Base-by-base conservation (phyloP, 2,113 vertebrate genomes). In the Cynoglossus semilaevis region DNA sequence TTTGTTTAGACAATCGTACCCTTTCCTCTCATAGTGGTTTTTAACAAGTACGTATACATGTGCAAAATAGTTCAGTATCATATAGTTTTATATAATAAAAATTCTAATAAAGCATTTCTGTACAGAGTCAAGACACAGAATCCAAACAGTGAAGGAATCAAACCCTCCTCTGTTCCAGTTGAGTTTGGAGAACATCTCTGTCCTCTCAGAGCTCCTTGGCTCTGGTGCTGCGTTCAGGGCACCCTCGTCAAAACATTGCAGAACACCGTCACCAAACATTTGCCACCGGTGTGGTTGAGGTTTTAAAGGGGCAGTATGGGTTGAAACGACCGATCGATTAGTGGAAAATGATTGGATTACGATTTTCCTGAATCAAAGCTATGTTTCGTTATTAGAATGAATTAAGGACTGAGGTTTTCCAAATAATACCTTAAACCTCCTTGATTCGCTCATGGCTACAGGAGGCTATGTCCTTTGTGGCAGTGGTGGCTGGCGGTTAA, bases 41-140 rank as follows among this genome's bases (percentile, higher is more conserved):
- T 14, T 22, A 29, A 29, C n/a, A 36, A 47, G 38, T 63, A 37
- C 17, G 36, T 2, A 15, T 15, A 54, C 19, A 15, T 72, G 77
- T 80, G 74, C 81, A 77, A 75, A 80, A 63, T 17, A 51, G 40
- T 67, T n/a, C 17, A 15, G 8, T n/a, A n/a, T 34, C 9, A 35
- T 37, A 15, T 29, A 29, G 22, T 6, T 4, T 29, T 6, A 29
- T 29, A 29, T 29, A 29, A 29, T 29, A n/a, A n/a, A n/a, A n/a
- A n/a, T n/a, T n/a, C n/a, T n/a, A n/a, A n/a, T 29, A 40, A 40
- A 41, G 38, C 10, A 41, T 29, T 29, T 29, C 22, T 0, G 38
- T 42, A 43, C 12, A 61, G 29, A 61, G 9, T 51, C 47, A 63
- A 67, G 14, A 58, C 37, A 64, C 38, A 43, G 17, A n/a, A 57